Base-by-base conservation (phyloP, 2,797 vertebrate genomes). In the Alca torda region DNA sequence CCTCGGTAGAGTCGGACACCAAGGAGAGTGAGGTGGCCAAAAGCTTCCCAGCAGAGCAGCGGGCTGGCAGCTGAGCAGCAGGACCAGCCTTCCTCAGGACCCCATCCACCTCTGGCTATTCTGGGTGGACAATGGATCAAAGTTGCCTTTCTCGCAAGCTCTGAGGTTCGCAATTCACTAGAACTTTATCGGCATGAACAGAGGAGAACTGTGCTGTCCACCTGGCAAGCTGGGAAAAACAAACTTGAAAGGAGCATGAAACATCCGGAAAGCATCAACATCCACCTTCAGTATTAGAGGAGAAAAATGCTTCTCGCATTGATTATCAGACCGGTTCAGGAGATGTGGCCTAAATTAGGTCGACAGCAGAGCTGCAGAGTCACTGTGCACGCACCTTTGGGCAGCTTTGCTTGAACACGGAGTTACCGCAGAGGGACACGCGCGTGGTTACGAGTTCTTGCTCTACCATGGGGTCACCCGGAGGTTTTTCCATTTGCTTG, bases 1-100 rank as follows among this genome's bases (percentile, higher is more conserved):
- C 98, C 4, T 97, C 98, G 31, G 98, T 98, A 20, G 98, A 98
- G 11, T 98, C 98, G 53, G 98, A 98, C 75, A 97, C 98, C 78
- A 98, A 98, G 94, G 96, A 95, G n/a, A 96, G 88, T 2, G 97
- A 94, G 90, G 87, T 59, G 97, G 87, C 96, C 97, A 96, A 97
- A 92, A 96, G 96, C 43, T 94, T 97, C 73, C 97, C 97, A 94
- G 97, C 98, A 94, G 98, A 98, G 95, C 97, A 98, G 97, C 98
- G 97, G 97, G 97, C 96, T 97, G 97, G 98, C 84, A 98, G 98
- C 96, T 98, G 98, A 98, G 87, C 59, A 84, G 48, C 72, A 72
- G 68, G 73, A 79, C 48, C 59, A 28, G 70, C 84, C 88, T 93
- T 94, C 90, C 94, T 97, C 96, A 96, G 95, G 95, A 93, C 84